Percentiles rank a stretch among this genome's conserved stretches.
Conservation (phyloP, 2,797 vertebrate species). For the Stomatorhinus walkeri region DNA sequence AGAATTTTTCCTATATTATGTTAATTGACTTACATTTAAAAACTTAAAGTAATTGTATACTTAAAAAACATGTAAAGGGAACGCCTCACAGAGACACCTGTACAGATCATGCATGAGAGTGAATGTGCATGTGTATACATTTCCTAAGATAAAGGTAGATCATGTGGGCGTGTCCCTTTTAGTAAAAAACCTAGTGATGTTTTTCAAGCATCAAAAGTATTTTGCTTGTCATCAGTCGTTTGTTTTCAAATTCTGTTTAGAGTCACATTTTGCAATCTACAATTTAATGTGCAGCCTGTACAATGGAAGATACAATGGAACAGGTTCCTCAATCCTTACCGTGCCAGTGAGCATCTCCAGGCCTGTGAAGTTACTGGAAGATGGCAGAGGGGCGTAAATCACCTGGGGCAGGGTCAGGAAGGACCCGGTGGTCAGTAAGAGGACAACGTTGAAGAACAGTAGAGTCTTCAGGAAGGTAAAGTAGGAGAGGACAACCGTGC, state of each 20-base stretch:
- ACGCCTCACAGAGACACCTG: not conserved
- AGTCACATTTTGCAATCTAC: not conserved
- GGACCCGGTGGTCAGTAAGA: slow-evolving; percentile 55
- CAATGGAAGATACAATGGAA: not conserved
- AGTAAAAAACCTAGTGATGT: not conserved
- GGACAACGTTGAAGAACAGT: slow-evolving; percentile 63
- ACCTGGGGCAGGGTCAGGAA: slow-evolving; percentile 71
- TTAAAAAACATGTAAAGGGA: not conserved
- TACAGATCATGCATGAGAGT: not conserved
- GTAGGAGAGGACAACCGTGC: slow-evolving; percentile 79
- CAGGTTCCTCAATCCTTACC: slow-evolving; percentile 50
- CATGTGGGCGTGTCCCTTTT: not conserved
- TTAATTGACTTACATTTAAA: not conserved
- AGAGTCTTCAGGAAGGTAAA: slow-evolving; percentile 79
- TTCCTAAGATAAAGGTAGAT: not conserved
- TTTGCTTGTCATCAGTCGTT: not conserved
- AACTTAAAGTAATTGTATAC: not conserved
- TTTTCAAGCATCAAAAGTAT: not conserved
- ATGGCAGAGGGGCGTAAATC: slow-evolving; percentile 36
- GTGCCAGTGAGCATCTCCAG: slow-evolving; percentile 72
- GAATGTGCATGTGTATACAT: not conserved
- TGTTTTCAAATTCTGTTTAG: not conserved
- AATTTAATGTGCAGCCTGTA: not conserved
- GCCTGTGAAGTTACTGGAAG: slow-evolving; percentile 30
- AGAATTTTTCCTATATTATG: not conserved